A percentile compares a stretch with the other conserved stretches of the same genome.
Evolutionary conservation across 2,888 invertebrate genomes (phyloP).

Genomic region (Vannuccia rotundouncinata): DNA sequence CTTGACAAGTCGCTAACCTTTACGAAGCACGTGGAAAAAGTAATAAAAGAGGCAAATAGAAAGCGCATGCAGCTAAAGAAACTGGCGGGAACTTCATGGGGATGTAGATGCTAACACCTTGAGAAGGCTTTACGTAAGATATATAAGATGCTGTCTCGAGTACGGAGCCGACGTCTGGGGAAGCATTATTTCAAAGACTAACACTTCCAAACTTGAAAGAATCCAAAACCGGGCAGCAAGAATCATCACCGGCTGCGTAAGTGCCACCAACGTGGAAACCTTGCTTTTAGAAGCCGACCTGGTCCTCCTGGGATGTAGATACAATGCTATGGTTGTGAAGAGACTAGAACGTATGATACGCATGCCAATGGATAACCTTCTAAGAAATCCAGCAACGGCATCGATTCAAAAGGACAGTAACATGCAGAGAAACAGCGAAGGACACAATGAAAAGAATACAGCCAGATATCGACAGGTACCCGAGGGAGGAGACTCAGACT

Average conservation of each 20-base stretch:
- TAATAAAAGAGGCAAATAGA: neutral
- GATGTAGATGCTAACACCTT: neutral
- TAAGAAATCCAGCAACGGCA: neutral
- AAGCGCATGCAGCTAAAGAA: neutral
- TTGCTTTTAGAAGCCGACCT: constrained; percentile 9
- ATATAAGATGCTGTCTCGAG: neutral
- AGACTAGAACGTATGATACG: neutral
- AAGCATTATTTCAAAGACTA: neutral
- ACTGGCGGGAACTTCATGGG: constrained; percentile 1
- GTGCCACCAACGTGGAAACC: neutral
- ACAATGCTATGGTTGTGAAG: neutral
- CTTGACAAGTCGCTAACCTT: neutral
- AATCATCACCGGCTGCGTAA: constrained; percentile 8
- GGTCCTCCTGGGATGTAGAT: neutral
- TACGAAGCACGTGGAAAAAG: neutral
- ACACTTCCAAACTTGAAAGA: neutral
- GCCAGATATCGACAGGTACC: too few species aligned
- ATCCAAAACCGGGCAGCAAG: constrained; percentile 16
- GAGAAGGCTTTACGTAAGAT: constrained; percentile 2
- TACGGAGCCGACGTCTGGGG: constrained; percentile 16
- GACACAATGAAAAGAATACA: neutral
- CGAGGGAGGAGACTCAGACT: too few species aligned
- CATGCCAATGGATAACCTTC: constrained; percentile 2
- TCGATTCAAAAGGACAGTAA: neutral
- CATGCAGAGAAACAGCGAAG: neutral